phyloP scores from a whole-genome alignment of 2,888 invertebrate genomes.

The Plagodis pulveraria region DNA sequence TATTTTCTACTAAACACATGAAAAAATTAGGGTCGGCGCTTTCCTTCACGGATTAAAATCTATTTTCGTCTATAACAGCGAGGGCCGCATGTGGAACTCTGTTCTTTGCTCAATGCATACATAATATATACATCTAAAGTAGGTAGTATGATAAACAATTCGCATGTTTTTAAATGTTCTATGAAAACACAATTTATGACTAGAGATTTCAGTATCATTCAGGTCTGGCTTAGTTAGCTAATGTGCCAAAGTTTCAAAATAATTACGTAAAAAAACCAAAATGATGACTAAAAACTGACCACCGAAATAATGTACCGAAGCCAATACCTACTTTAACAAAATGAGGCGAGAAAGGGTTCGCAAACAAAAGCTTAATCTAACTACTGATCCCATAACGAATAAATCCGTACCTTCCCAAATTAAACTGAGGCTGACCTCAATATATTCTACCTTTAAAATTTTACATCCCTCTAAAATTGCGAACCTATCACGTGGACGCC shows the following conservation, averaged over 20 bases:
- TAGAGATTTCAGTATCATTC: background rate
- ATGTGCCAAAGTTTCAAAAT: too few relatives aligned
- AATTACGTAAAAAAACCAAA: too few relatives aligned
- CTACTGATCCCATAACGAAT: constrained; percentile 11
- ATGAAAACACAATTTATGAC: too few relatives aligned
- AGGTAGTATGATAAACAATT: too few relatives aligned
- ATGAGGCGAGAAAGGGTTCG: constrained; percentile 10
- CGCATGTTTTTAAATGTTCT: too few relatives aligned
- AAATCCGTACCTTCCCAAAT: constrained; percentile 14
- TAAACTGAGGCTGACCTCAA: constrained; percentile 10
- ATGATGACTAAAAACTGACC: background rate
- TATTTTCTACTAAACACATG: too few relatives aligned
- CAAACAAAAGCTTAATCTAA: constrained; percentile 23
- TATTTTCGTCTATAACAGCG: too few relatives aligned
- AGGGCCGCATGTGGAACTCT: too few relatives aligned
- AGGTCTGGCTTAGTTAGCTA: background rate
- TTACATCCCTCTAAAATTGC: constrained; percentile 11
- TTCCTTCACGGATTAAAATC: too few relatives aligned
- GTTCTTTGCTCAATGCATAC: too few relatives aligned
- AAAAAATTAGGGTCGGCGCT: too few relatives aligned
- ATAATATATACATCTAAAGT: too few relatives aligned
- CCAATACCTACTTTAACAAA: constrained; percentile 13
- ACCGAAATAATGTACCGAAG: constrained; percentile 2
- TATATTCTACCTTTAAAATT: constrained; percentile 22
- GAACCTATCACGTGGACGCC: constrained; percentile 5